These are phyloP conservation scores for Muscidifurax raptorellus DNA, from an alignment of 1,140 invertebrate species.

Conservation along the genomic window DNA sequence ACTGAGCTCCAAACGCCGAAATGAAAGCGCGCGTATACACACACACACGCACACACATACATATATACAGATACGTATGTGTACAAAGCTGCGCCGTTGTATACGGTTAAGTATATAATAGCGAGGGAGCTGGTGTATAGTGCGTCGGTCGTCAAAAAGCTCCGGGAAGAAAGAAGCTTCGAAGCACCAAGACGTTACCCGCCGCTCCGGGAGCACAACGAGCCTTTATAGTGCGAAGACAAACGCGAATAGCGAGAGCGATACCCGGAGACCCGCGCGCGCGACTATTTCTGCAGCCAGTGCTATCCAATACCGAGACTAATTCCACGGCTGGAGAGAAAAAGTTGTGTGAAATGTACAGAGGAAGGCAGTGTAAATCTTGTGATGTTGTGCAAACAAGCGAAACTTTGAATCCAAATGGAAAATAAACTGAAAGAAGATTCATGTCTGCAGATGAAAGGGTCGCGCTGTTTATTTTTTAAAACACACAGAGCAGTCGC, in stretches of 20 bases:
- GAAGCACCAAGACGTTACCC: constrained; percentile 2
- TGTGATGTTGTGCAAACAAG: too few species aligned
- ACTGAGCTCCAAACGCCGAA: constrained; percentile 15
- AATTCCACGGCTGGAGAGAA: background rate
- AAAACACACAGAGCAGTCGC: background rate
- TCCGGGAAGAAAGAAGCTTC: background rate
- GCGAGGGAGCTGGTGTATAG: background rate
- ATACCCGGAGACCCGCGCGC: too few species aligned
- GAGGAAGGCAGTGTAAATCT: background rate
- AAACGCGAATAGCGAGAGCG: background rate
- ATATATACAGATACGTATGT: background rate
- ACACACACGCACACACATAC: background rate
- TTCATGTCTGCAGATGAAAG: background rate
- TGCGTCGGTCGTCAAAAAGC: constrained; percentile 30
- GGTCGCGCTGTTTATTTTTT: background rate
- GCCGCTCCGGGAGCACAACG: background rate
- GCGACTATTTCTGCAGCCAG: background rate
- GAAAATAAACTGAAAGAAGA: too few species aligned
- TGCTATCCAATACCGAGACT: background rate
- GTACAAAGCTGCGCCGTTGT: background rate
- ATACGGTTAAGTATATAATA: background rate
- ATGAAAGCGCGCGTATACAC: constrained; percentile 9
- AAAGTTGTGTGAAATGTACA: background rate
- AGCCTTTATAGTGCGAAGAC: constrained; percentile 20
- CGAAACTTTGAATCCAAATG: too few species aligned